Evolutionary conservation across 2,797 vertebrate genomes (phyloP).

Genomic region (Macropus fuliginosus): DNA sequence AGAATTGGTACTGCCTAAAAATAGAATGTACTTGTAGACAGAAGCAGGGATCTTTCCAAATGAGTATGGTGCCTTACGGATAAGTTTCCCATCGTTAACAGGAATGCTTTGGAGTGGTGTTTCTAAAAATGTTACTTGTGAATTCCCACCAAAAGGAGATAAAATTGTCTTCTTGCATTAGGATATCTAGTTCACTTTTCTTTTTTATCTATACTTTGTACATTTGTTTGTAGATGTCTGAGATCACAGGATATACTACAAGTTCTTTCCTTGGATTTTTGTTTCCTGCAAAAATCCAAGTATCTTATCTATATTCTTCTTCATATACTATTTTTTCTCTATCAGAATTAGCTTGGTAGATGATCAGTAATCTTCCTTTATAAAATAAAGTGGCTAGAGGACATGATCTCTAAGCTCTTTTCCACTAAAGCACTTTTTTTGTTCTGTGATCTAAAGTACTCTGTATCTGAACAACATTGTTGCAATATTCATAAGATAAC

Average conservation of each 20-base stretch:
- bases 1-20: neutral
- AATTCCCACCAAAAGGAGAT: neutral
- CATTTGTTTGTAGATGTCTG: neutral
- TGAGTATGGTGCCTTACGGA: neutral
- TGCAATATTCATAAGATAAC: neutral
- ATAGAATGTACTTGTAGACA: neutral
- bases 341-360: neutral
- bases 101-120: neutral
- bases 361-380: neutral
- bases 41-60: neutral
- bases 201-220: neutral
- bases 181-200: neutral
- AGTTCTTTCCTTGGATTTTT: neutral
- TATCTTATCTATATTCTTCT: neutral
- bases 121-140: neutral
- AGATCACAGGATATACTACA: neutral
- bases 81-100: neutral
- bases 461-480: neutral
- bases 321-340: neutral
- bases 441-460: neutral
- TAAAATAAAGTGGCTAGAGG: neutral
- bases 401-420: neutral
- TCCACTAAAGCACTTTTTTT: neutral
- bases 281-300: neutral
- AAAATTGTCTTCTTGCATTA: neutral